Evolutionary conservation across 2,797 vertebrate genomes (phyloP).

Genomic region (Falco peregrinus): DNA sequence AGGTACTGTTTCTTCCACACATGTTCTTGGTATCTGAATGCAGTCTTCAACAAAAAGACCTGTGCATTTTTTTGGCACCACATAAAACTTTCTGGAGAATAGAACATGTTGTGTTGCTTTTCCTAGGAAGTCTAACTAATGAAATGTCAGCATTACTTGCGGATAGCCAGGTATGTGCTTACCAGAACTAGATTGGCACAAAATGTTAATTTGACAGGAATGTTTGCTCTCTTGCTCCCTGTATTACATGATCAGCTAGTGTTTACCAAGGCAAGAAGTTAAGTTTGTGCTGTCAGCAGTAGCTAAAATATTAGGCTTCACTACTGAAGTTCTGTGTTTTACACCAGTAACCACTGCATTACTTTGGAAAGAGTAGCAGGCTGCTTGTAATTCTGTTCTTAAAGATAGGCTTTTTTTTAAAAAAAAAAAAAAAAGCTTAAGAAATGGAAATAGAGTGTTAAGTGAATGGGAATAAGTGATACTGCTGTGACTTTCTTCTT

Average conservation of each 20-base stretch:
- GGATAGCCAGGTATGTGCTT: not conserved
- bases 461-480: not conserved
- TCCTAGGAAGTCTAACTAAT: not conserved
- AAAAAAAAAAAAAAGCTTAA: not conserved
- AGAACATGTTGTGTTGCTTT: not conserved
- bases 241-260: not conserved
- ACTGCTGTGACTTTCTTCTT: not conserved
- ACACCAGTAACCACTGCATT: not conserved
- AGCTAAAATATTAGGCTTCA: not conserved
- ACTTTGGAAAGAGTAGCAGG: not conserved
- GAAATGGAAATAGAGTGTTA: not conserved
- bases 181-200: not conserved
- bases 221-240: not conserved
- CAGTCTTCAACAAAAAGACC: not conserved
- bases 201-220: not conserved
- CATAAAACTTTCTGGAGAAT: not conserved
- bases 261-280: not conserved
- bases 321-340: not conserved
- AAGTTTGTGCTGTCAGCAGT: not conserved
- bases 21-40: not conserved
- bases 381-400: not conserved
- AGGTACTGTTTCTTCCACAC: not conserved
- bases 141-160: not conserved
- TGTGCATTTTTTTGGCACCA: not conserved
- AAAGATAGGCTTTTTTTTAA: not conserved